Evolutionary conservation across 2,888 invertebrate species (phyloP), one percentile per base, ranked within the genome.

Genomic region (Neoascia interrupta): DNA sequence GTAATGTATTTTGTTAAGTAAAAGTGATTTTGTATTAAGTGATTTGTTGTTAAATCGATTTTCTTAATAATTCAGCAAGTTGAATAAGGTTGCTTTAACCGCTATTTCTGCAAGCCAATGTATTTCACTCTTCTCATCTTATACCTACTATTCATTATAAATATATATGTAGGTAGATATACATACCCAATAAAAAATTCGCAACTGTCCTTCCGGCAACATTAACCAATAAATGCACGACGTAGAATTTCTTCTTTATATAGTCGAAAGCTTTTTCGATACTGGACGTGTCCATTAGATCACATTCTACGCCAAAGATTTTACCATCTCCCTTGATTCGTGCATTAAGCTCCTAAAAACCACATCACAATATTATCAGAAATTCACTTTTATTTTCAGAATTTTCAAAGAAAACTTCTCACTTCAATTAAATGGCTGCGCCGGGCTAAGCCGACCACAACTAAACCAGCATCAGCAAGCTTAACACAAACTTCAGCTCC

Each of bases 381-480:
- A 56, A 10, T 15, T 41, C 1, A 43, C 10, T 18, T 53, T 21
- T 41, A 1, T 34, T 31, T 13, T 18, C 3, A 5, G n/a, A 39
- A 11, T 18, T 23, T 16, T 8, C 19, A 15, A 6, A 26, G 6
- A 16, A 43, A 13, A 4, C 41, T 13, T 51, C 83, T 79, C 69
- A 88, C 90, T 85, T 90, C 85, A 26, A 92, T 88, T 58, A 88
- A 85, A 43, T 90, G 88, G 1, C 85, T 84, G 26, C 90, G 89
- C 58, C 91, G 85, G 2, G 91, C 90, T 64, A 91, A 86, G 1
- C 91, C 91, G 2, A 91, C 87, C 0, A 91, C 91, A 45, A 86
- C 86, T 86, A 91, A 84, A 6, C 91, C 91, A 6, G 86, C 84
- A 81, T 88, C 87, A 15, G 89, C 89, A 54, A 90, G 81, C 13